Percentiles rank a stretch among this genome's conserved stretches.
Conservation (phyloP, 2,888 invertebrate genomes). For the Drosophila rellima region DNA sequence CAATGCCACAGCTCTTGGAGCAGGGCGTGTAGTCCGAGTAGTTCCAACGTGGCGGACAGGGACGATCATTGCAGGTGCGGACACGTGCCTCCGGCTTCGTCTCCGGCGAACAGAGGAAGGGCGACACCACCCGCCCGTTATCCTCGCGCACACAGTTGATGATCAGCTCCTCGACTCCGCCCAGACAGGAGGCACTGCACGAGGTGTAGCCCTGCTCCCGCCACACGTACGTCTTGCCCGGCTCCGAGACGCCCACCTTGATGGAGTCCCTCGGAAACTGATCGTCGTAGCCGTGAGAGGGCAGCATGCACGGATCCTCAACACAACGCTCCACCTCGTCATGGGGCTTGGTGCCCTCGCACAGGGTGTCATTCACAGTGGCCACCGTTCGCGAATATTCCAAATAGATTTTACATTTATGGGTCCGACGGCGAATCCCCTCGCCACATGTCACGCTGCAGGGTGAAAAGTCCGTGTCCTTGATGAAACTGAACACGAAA, state of each 20-base stretch:
- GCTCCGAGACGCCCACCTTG: slow-evolving; percentile 90
- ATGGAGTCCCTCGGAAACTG: slow-evolving; percentile 85
- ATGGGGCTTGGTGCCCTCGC: slow-evolving; percentile 93
- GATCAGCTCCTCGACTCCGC: slow-evolving; percentile 94
- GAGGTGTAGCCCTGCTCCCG: slow-evolving; percentile 95
- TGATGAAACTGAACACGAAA: slow-evolving; percentile 91
- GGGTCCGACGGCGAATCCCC: slow-evolving; percentile 93
- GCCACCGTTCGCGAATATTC: slow-evolving; percentile 96
- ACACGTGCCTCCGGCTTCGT: slow-evolving; percentile 95
- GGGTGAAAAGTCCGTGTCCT: slow-evolving; percentile 94
- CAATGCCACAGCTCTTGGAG: slow-evolving; percentile 97
- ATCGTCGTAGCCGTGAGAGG: slow-evolving; percentile 87
- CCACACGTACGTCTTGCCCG: slow-evolving; percentile 95
- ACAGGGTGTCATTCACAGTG: slow-evolving; percentile 94
- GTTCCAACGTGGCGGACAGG: slow-evolving; percentile 98
- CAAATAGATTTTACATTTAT: slow-evolving; percentile 97
- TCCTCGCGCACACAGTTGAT: slow-evolving; percentile 95
- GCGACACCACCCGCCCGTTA: slow-evolving; percentile 94
- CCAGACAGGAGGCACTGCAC: slow-evolving; percentile 97
- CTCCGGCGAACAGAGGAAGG: slow-evolving; percentile 94
- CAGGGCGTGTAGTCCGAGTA: slow-evolving; percentile 95
- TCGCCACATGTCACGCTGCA: slow-evolving; percentile 97
- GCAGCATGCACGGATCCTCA: slow-evolving; percentile 91
- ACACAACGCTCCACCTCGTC: slow-evolving; percentile 93
- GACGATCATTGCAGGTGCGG: slow-evolving; percentile 96